Conservation (phyloP, 2,113 vertebrate species). For the pig (Sus scrofa) region DNA sequence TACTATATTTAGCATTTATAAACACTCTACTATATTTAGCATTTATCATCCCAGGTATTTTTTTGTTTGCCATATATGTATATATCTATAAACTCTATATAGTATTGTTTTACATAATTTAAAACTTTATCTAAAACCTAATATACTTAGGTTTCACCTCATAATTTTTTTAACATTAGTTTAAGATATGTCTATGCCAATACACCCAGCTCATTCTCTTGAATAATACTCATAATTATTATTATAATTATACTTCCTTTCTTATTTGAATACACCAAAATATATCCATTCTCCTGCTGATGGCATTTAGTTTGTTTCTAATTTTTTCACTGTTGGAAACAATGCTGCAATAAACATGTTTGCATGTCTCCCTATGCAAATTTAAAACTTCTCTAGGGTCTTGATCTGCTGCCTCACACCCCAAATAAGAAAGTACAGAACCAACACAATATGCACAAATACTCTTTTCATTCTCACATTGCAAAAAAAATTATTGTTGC, state of each 20-base stretch:
- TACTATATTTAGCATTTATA: conserved; percentile 18
- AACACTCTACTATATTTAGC: neutral
- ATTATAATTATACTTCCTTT: too few relatives aligned
- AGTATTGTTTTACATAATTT: conserved; percentile 22
- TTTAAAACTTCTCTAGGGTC: neutral
- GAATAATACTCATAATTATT: too few relatives aligned
- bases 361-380: conserved; percentile 32
- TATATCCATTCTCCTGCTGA: conserved; percentile 14
- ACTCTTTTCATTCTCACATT: neutral
- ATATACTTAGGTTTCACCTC: neutral
- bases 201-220: neutral
- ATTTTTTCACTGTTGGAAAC: conserved; percentile 39
- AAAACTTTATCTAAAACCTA: conserved; percentile 45
- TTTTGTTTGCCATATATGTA: neutral
- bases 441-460: conserved; percentile 32
- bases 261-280: neutral
- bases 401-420: neutral
- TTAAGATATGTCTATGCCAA: conserved; percentile 3
- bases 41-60: neutral
- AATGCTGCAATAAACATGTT: conserved; percentile 35
- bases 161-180: neutral
- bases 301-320: conserved; percentile 47
- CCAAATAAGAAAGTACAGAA: conserved; percentile 7
- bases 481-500: neutral
- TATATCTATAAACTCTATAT: neutral